Percentiles rank a stretch among this genome's conserved stretches.
These are phyloP conservation scores for Drosophila truncata DNA, from an alignment of 1,140 invertebrate genomes.

Conservation along the genomic window DNA sequence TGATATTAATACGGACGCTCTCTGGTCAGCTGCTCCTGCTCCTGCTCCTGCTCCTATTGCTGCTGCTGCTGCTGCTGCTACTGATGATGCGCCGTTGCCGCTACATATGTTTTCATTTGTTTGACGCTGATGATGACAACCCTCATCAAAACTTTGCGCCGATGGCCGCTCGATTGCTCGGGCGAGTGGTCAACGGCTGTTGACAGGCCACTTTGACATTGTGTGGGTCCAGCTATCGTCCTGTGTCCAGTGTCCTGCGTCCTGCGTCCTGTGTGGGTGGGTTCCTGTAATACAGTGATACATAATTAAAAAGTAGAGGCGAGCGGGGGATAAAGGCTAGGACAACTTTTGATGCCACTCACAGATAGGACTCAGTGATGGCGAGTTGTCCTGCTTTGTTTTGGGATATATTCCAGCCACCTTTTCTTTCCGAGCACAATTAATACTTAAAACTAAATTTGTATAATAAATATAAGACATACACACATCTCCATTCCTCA, in stretches of 20 bases:
- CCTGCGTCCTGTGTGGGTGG: constrained; percentile 13
- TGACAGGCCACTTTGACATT: constrained; percentile 78
- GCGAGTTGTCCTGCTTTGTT: not conserved
- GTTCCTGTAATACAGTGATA: constrained; percentile 52
- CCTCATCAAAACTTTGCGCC: constrained; percentile 80
- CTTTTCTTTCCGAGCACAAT: too few species aligned
- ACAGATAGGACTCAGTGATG: constrained; percentile 16
- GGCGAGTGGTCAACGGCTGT: constrained; percentile 75
- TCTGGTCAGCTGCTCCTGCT: constrained; percentile 24
- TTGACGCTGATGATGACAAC: constrained; percentile 82
- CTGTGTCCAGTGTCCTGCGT: constrained; percentile 30
- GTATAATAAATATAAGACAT: not conserved
- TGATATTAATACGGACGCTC: constrained; percentile 79
- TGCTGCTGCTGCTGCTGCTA: constrained; percentile 1
- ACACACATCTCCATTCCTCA: not conserved
- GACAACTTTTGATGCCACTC: constrained; percentile 67
- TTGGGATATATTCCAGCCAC: not conserved
- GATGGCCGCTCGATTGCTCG: constrained; percentile 73
- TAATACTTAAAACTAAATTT: not conserved
- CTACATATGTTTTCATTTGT: constrained; percentile 83
- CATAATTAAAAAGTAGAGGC: constrained; percentile 70
- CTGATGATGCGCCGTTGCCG: constrained; percentile 46
- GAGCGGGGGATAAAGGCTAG: constrained; percentile 41
- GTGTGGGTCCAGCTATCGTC: constrained; percentile 36
- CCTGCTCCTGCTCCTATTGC: constrained; percentile 1